Base-by-base conservation (phyloP, 2,888 invertebrate genomes). In the Sphaerophoria rueppellii region DNA sequence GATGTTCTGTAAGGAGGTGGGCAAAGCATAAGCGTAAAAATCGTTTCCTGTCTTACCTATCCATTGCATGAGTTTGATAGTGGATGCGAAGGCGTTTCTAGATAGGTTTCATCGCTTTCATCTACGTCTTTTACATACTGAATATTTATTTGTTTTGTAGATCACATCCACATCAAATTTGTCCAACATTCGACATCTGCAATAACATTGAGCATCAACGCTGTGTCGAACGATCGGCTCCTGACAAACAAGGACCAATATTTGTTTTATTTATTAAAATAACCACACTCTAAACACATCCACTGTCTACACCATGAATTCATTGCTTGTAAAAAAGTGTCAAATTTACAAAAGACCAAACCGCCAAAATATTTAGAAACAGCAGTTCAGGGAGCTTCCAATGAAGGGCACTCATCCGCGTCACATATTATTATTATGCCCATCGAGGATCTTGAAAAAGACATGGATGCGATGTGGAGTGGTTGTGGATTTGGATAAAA, bases 281-380 rank as follows among this genome's bases (percentile, higher is more conserved):
- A 50, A 40, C 11, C 35, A 43, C 43, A 24, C 24, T 24, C 24
- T 24, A 2, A 24, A 24, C 43, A 43, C 12, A 70, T 75, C 69
- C 71, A 76, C 69, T 72, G 67, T 85, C 24, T 24, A 24, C 24
- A 24, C 70, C 63, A 70, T 69, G 76, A 9, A 43, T 57, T 63
- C 69, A 85, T 71, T 72, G 70, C 70, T 73, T 77, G 72, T 69
- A 73, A 34, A 69, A 81, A 86, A 86, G 86, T 86, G 86, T 86
- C 86, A 78, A 82, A 86, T 86, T 86, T 86, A 86, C 86, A 86
- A 86, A 65, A 86, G 86, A 75, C 16, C 54, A 16, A 74, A 78
- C 82, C 86, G 86, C 81, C 86, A 86, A 74, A 82, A 82, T 74
- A 82, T 82, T 82, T 85, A 81, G 81, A 69, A 85, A 71, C 77